A percentile compares a stretch with the other conserved stretches of the same genome.
Conservation (phyloP, 2,888 invertebrate species). For the Brachycybe producta region DNA sequence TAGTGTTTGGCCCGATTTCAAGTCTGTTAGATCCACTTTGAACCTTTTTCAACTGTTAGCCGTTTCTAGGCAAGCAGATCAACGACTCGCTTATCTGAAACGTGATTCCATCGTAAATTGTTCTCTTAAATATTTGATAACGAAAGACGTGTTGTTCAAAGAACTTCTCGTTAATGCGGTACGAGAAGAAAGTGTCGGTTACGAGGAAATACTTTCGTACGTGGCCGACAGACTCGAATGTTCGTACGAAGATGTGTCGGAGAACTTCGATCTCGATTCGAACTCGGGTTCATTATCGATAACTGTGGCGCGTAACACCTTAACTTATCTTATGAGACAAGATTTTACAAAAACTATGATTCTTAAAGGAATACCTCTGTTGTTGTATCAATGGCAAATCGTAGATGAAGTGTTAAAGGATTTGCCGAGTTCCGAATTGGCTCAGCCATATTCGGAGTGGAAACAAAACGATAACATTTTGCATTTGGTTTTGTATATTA, state of each 20-base stretch:
- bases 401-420: constrained; percentile 13
- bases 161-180: too few relatives aligned
- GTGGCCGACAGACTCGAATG: constrained; percentile 34
- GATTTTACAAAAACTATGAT: constrained; percentile 44
- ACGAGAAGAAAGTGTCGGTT: too few relatives aligned
- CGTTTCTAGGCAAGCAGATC: constrained; percentile 38
- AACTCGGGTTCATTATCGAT: constrained; percentile 51
- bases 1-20: constrained; percentile 42
- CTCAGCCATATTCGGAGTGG: constrained; percentile 5
- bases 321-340: constrained; percentile 41
- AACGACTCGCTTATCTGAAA: constrained; percentile 34
- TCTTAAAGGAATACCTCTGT: constrained; percentile 45
- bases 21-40: constrained; percentile 46
- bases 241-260: constrained; percentile 29
- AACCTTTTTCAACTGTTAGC: constrained; percentile 42
- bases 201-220: too few relatives aligned
- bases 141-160: constrained; percentile 28
- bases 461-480: constrained; percentile 30
- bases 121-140: constrained; percentile 39
- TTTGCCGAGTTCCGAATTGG: not conserved
- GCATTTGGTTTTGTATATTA: constrained; percentile 52
- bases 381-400: constrained; percentile 54
- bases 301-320: constrained; percentile 44
- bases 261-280: constrained; percentile 44
- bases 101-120: constrained; percentile 39